Evolutionary conservation across 1,140 invertebrate species (phyloP).

Genomic region (Formica selysi): DNA sequence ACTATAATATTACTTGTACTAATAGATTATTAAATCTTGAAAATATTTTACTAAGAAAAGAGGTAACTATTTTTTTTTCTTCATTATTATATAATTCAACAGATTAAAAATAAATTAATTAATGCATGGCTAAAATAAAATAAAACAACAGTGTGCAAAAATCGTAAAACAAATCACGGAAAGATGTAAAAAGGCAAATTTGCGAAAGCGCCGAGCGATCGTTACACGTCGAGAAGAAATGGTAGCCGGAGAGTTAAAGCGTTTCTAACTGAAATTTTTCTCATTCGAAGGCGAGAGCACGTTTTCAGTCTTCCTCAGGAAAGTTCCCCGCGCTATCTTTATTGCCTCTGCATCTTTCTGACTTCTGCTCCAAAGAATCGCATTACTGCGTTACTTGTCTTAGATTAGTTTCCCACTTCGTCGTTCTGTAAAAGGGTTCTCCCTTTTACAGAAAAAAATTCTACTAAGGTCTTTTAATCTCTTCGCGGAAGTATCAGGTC

Average conservation of each 20-base stretch:
- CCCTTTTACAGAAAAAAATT: conserved; percentile 46
- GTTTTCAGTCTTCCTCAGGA: conserved; percentile 54
- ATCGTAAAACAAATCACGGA: conserved; percentile 28
- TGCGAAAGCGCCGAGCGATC: conserved; percentile 39
- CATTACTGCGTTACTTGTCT: conserved; percentile 67
- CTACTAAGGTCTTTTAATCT: conserved; percentile 57
- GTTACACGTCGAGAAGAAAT: conserved; percentile 52
- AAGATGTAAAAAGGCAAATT: conserved; percentile 47
- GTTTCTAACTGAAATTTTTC: conserved; percentile 64
- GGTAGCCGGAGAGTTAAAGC: conserved; percentile 37
- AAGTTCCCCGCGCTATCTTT: conserved; percentile 56
- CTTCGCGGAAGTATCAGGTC: conserved; percentile 28
- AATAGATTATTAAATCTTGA: conserved; percentile 1
- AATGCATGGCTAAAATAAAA: not conserved
- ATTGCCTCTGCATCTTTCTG: conserved; percentile 64
- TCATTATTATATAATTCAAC: not conserved
- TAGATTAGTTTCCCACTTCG: conserved; percentile 67
- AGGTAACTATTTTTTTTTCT: not conserved
- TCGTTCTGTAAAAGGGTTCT: not conserved
- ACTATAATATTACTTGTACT: not conserved
- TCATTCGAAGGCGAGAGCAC: conserved; percentile 54
- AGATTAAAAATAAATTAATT: not conserved
- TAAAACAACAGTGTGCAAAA: not conserved
- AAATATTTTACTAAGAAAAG: not conserved
- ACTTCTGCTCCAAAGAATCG: conserved; percentile 61